These are phyloP conservation scores for Tenodera sinensis DNA, from an alignment of 2,888 invertebrate species.

Conservation along the genomic window DNA sequence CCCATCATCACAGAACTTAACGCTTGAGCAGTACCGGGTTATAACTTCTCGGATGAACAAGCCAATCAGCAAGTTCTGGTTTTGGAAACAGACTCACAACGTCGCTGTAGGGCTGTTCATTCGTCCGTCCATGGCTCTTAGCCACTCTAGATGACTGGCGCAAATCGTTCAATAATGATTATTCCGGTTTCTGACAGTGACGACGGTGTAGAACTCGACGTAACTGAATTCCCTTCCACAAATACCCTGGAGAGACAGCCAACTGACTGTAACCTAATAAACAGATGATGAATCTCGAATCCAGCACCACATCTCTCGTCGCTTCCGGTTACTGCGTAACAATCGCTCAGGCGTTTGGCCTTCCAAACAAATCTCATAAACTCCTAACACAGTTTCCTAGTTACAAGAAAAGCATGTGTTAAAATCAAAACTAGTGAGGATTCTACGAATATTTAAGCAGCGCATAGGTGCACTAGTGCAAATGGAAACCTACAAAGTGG, in stretches of 20 bases:
- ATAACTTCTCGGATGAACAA: not conserved
- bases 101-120: not conserved
- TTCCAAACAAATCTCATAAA: not conserved
- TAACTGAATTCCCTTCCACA: not conserved
- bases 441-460: too few relatives aligned
- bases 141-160: constrained; percentile 10
- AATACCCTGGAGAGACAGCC: not conserved
- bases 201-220: not conserved
- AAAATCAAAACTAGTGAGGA: too few relatives aligned
- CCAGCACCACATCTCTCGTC: not conserved
- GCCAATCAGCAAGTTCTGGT: not conserved
- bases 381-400: not conserved
- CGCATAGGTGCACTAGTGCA: too few relatives aligned
- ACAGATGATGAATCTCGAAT: constrained; percentile 1
- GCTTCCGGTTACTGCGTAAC: not conserved
- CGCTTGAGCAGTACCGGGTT: not conserved
- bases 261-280: constrained; percentile 18
- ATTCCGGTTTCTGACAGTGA: constrained; percentile 18
- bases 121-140: not conserved
- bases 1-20: not conserved
- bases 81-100: not conserved
- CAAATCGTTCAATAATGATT: constrained; percentile 21
- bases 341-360: not conserved
- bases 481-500: too few relatives aligned
- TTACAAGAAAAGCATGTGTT: too few relatives aligned